These are phyloP conservation scores for Pseudochaenichthys georgianus DNA, from an alignment of 2,797 vertebrate species.

Conservation along the genomic window DNA sequence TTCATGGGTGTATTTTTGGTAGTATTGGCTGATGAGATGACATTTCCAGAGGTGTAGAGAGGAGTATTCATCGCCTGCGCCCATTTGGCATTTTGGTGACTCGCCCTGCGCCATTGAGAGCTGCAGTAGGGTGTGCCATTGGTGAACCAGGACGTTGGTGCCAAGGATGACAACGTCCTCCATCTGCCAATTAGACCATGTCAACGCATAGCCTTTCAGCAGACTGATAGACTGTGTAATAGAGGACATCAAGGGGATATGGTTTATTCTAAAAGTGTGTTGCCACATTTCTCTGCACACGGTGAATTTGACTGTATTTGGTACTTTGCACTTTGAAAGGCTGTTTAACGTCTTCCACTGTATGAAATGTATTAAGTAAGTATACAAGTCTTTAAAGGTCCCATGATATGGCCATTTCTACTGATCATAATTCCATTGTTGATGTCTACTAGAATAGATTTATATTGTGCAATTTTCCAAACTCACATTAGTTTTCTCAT, in stretches of 20 bases:
- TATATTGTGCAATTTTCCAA: no score
- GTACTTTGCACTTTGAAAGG: background rate
- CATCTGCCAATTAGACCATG: slow-evolving; percentile 41
- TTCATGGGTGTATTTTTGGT: slow-evolving; percentile 21
- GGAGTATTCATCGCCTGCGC: slow-evolving; percentile 44
- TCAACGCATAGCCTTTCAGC: background rate
- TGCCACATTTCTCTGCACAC: background rate
- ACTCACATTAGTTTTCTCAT: no score
- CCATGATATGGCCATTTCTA: no score
- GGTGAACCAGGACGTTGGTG: slow-evolving; percentile 26
- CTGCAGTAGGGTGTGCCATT: slow-evolving; percentile 21
- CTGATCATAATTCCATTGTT: no score
- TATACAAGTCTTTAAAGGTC: background rate
- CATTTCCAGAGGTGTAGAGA: slow-evolving; percentile 46
- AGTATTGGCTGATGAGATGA: slow-evolving; percentile 36
- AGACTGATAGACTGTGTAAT: background rate
- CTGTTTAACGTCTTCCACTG: background rate
- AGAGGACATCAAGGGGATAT: background rate
- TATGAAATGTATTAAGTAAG: background rate
- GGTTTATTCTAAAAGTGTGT: background rate
- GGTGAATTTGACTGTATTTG: background rate
- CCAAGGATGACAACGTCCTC: slow-evolving; percentile 28
- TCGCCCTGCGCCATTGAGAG: slow-evolving; percentile 31
- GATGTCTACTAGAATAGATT: no score
- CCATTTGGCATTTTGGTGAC: slow-evolving; percentile 59